Evolutionary conservation across 2,888 invertebrate genomes (phyloP).

Genomic region (Brenthis daphne): DNA sequence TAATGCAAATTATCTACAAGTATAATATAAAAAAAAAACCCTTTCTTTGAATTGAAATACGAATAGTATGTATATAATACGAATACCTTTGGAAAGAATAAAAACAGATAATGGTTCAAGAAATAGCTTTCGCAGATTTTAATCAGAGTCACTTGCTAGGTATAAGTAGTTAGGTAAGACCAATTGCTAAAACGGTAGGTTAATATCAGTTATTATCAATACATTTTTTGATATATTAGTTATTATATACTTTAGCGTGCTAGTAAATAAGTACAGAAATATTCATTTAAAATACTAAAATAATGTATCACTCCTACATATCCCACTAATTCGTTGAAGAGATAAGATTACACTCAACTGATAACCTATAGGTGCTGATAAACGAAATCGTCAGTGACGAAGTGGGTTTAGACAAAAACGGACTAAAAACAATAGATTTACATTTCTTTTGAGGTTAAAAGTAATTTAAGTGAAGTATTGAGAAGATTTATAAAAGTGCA

Average conservation of each 20-base stretch:
- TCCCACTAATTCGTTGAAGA: constrained; percentile 72
- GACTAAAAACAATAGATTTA: constrained; percentile 60
- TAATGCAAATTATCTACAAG: no score
- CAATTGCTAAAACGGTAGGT: no score
- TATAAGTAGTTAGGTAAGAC: no score
- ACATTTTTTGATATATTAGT: background rate
- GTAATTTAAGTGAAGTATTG: constrained; percentile 38
- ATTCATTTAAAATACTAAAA: constrained; percentile 38
- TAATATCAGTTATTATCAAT: no score
- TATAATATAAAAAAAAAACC: no score
- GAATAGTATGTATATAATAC: no score
- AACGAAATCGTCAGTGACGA: constrained; percentile 66
- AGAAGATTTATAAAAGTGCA: constrained; percentile 45
- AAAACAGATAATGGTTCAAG: no score
- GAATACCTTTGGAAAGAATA: no score
- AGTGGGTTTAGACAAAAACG: constrained; percentile 58
- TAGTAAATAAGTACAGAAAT: constrained; percentile 21
- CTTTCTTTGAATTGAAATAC: no score
- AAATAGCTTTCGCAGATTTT: no score
- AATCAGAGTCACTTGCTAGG: no score
- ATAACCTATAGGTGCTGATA: constrained; percentile 66
- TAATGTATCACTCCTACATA: constrained; percentile 55
- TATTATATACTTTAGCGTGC: background rate
- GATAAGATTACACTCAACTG: constrained; percentile 72
- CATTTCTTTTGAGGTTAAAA: constrained; percentile 30